Base-by-base conservation (phyloP, 2,888 invertebrate genomes). In the Creontiades dilutus region DNA sequence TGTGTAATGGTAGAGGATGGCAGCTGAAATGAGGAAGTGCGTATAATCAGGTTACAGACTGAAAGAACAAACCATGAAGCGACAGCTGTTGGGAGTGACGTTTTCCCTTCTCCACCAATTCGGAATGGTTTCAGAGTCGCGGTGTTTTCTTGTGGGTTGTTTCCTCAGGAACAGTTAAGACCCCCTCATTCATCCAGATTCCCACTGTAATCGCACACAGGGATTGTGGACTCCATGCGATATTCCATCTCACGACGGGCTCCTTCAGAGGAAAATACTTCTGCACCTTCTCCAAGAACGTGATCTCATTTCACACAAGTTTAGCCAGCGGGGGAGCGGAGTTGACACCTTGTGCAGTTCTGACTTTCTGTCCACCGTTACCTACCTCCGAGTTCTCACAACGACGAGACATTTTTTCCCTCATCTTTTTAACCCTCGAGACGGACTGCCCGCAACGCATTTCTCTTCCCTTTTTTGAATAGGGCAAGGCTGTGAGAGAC, bases 251-350 rank as follows among this genome's bases (percentile, higher is more conserved):
- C 68, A 23, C 12, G 68, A 68, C 16, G 11, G 11, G 19, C 5
- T 23, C 23, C 27, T 23, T 68, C 9, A 27, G 23, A 19, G 23
- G 23, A 19, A 61, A 61, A 23, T 68, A 19, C 68, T 68, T 68
- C 23, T 68, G 23, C 23, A 12, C 19, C 23, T 23, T 12, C 68
- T 12, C 5, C 19, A 78, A 78, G 78, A 78, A 78, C 78, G 78
- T 78, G 78, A 78, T 78, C 78, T 78, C 78, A 78, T 78, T 78
- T 78, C 78, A 78, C 78, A 78, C 78, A 47, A 78, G 78, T 78
- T 78, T 78, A 78, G 13, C 46, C 78, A 78, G 78, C 78, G 78
- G 76, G 78, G 47, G 78, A 46, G 37, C 37, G 11, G 46, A 46
- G 78, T 78, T 78, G 78, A 78, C 78, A 78, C 78, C 46, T 78